Evolutionary conservation across 2,113 vertebrate species (phyloP).

Genomic region (Siphamia tubifer): DNA sequence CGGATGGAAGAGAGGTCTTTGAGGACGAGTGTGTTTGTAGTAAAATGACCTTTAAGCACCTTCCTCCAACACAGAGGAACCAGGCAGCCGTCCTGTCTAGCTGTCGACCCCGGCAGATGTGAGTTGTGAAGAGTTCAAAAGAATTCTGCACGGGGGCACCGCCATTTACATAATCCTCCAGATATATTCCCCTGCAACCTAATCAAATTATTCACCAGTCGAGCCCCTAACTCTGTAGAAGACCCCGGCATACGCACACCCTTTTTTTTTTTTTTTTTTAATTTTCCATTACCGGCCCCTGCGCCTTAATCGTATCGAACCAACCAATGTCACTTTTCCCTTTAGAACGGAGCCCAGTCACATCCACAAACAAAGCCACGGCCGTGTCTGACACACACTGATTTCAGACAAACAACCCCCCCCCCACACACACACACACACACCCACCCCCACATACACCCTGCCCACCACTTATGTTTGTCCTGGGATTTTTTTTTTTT

Average conservation of each 20-base stretch:
- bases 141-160: constrained; percentile 83
- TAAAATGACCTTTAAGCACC: constrained; percentile 84
- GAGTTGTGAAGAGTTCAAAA: constrained; percentile 87
- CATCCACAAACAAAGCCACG: constrained; percentile 73
- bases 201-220: constrained; percentile 87
- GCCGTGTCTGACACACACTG: constrained; percentile 70
- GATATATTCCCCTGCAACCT: constrained; percentile 85
- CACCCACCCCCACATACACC: no score
- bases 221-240: constrained; percentile 81
- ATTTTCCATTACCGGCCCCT: constrained; percentile 74
- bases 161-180: constrained; percentile 87
- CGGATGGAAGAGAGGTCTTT: constrained; percentile 73
- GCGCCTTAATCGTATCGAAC: constrained; percentile 78
- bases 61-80: constrained; percentile 75
- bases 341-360: constrained; percentile 75
- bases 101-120: constrained; percentile 85
- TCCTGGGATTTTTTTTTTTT: constrained; percentile 68
- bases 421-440: no score
- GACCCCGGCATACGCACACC: constrained; percentile 75
- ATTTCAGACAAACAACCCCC: constrained; percentile 69
- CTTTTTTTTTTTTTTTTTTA: no score
- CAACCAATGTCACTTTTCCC: constrained; percentile 82
- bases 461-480: constrained; percentile 69
- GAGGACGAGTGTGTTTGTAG: constrained; percentile 81
- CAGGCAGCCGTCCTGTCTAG: constrained; percentile 80